Evolutionary conservation across 2,888 invertebrate genomes (phyloP), one percentile per base, ranked within the genome.

Genomic region (Patella caerulea): DNA sequence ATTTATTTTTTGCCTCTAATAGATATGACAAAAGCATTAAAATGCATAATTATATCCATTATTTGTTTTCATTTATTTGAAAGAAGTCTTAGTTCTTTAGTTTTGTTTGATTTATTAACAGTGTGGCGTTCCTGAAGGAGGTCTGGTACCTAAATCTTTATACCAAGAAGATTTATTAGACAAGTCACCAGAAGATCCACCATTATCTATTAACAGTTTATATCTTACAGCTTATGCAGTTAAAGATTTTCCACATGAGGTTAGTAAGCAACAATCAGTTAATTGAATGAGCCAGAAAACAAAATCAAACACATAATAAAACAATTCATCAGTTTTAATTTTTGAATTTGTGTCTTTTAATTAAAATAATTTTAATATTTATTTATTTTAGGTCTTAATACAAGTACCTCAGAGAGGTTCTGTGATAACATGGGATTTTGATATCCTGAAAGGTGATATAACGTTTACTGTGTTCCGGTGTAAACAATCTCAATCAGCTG

Each of bases 381-480:
- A 7, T 45, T 45, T 45, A 7, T 45, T 83, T 52, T 83, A 93
- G 92, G 92, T 93, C 53, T 83, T 96, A 82, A 94, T 98, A 75
- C 93, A 94, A 74, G 96, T 96, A 85, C 94, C 95, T 77, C 96
- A 97, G 91, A 94, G 95, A 17, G 96, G 96, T 86, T 95, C 96
- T 91, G 97, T 98, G 79, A 93, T 98, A 71, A 98, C 98, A 45
- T 98, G 98, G 98, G 98, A 98, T 93, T 98, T 98, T 92, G 98
- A 98, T 93, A 96, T 98, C 75, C 93, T 97, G 91, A 95, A 96
- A 45, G 96, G 96, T 89, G 96, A 96, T 92, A 94, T 98, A 85
- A 94, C 95, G 81, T 98, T 98, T 93, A 95, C 95, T 11, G 95
- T 97, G 72, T 94, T 94, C 79, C 92, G 93, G 15, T 88, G 88